Evolutionary conservation across 2,797 vertebrate species (phyloP), one percentile per base, ranked within the genome.

Genomic region (Acanthopagrus latus): DNA sequence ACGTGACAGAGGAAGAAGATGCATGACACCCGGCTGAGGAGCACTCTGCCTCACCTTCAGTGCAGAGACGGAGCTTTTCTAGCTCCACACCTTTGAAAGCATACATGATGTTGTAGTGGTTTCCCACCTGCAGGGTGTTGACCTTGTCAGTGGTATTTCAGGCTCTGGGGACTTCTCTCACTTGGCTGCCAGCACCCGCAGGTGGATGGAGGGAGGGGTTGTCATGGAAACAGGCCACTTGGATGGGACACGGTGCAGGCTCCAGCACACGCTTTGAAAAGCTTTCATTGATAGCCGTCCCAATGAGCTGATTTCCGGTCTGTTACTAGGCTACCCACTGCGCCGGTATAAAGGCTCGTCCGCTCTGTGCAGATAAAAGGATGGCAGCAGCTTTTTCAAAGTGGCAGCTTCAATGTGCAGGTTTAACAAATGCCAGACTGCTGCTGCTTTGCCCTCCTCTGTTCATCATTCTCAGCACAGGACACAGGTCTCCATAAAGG

Each of bases 81-180:
- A n/a, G 2, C 64, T 81, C 79, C 27, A 62, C 79, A 85, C 80
- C 76, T 92, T 73, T 82, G 65, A 89, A 89, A 82, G 74, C 44
- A 7, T 81, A 89, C 84, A 85, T 74, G 80, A 83, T 92, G 84
- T 90, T 88, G 87, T 82, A 74, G 74, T 83, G 84, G 73, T 88
- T 86, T 81, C 82, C 87, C 86, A 92, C 88, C 89, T 92, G 86
- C 65, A 27, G 91, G 90, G 90, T 89, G 84, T 90, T 94, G 92
- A 95, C 94, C 94, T 93, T 93, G 92, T 92, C 91, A 88, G 87
- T 91, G 91, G 90, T 91, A 93, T 92, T 94, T 93, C 86, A 89
- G 88, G 86, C 88, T 88, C 76, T 23, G 59, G 90, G 91, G 91
- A 92, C 83, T 86, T 86, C 85, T 89, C 80, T 91, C 80, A 88